A percentile compares a stretch with the other conserved stretches of the same genome.
Evolutionary conservation across 2,113 vertebrate genomes (phyloP).

Genomic region (Sorex araneus): DNA sequence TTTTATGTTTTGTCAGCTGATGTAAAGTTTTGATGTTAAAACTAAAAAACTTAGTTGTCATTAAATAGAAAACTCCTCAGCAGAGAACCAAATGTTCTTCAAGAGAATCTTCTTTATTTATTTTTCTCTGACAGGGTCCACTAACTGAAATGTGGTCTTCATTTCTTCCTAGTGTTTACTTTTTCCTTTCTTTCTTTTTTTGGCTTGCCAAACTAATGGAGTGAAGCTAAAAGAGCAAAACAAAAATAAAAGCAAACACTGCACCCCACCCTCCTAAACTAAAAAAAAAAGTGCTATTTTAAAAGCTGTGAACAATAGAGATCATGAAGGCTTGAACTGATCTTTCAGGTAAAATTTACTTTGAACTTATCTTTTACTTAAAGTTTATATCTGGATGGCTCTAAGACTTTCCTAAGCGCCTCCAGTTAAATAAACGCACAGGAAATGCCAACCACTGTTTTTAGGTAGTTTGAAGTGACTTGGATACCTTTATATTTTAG

Average conservation of each 20-base stretch:
- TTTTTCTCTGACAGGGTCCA: constrained; percentile 53
- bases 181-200: background rate
- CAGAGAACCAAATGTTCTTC: constrained; percentile 71
- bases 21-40: constrained; percentile 70
- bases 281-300: background rate
- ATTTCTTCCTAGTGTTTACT: constrained; percentile 5
- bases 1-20: constrained; percentile 80
- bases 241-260: constrained; percentile 42
- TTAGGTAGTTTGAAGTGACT: background rate
- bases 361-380: too few species aligned
- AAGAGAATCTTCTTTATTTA: constrained; percentile 65
- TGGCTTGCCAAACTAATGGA: constrained; percentile 39
- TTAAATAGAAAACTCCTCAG: constrained; percentile 60
- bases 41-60: constrained; percentile 63
- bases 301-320: background rate
- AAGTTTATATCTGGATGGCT: background rate
- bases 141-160: constrained; percentile 66
- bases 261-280: background rate
- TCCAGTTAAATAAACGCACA: background rate
- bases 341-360: background rate
- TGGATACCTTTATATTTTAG: background rate
- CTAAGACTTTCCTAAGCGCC: background rate
- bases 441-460: background rate
- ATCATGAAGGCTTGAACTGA: background rate
- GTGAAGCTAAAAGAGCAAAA: constrained; percentile 61